Evolutionary conservation across 1,140 invertebrate genomes (phyloP).

Genomic region (Zaprionus taronus): DNA sequence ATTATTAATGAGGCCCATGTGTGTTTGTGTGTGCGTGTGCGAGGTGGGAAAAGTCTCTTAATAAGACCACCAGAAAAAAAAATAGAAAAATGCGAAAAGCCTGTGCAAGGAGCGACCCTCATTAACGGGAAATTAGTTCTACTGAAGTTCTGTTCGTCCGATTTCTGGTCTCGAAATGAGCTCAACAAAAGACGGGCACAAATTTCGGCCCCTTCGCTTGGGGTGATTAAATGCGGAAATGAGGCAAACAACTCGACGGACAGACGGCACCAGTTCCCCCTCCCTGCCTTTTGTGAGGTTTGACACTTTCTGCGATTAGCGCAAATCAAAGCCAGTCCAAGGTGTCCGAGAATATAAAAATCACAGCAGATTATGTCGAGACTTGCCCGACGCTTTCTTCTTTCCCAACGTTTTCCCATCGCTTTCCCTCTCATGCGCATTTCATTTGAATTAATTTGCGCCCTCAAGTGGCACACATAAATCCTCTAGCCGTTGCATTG

Average conservation of each 20-base stretch:
- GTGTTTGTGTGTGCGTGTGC: conserved; percentile 43
- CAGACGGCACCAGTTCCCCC: conserved; percentile 17
- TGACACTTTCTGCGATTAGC: conserved; percentile 77
- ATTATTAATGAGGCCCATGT: conserved; percentile 77
- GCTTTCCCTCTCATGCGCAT: conserved; percentile 44
- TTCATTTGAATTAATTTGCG: conserved; percentile 82
- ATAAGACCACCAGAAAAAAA: conserved; percentile 48
- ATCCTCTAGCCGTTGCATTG: conserved; percentile 55
- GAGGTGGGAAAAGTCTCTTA: conserved; percentile 61
- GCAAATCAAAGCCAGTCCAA: conserved; percentile 59
- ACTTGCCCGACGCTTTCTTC: background rate
- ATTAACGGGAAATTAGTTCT: conserved; percentile 83
- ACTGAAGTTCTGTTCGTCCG: conserved; percentile 52
- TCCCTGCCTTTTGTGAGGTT: conserved; percentile 25
- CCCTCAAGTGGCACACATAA: conserved; percentile 80
- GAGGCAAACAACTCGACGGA: conserved; percentile 55
- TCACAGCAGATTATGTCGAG: conserved; percentile 44
- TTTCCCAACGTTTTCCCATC: conserved; percentile 17
- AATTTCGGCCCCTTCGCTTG: background rate
- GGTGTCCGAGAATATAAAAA: conserved; percentile 54
- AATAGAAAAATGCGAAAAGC: conserved; percentile 26
- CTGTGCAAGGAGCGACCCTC: conserved; percentile 64
- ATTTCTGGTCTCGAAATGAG: conserved; percentile 61
- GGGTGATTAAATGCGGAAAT: conserved; percentile 80
- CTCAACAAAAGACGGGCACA: conserved; percentile 45